A percentile compares a stretch with the other conserved stretches of the same genome.
Evolutionary conservation across 2,797 vertebrate genomes (phyloP).

Genomic region (Lacerta agilis): DNA sequence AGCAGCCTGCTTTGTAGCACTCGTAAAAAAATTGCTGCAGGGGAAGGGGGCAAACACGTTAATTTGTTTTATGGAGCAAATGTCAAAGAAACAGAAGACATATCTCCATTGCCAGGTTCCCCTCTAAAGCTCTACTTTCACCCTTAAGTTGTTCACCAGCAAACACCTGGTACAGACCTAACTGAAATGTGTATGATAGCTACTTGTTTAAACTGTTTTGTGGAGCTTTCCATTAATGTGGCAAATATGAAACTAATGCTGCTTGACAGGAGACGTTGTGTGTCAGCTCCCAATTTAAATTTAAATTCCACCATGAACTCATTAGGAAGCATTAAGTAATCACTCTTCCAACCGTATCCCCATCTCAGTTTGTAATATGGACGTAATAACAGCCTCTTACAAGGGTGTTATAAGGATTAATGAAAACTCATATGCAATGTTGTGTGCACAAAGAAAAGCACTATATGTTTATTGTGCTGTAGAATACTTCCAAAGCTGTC

Average conservation of each 20-base stretch:
- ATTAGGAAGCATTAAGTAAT: not conserved
- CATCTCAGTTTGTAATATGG: not conserved
- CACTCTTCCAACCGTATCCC: not conserved
- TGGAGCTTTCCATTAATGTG: not conserved
- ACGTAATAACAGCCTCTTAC: not conserved
- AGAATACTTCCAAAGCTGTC: not conserved
- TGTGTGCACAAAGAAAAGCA: not conserved
- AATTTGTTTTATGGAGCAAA: not conserved
- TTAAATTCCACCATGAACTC: not conserved
- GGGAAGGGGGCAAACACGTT: not conserved
- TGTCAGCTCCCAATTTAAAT: not conserved
- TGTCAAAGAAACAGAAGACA: not conserved
- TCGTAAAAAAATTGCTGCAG: not conserved
- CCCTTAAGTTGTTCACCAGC: not conserved
- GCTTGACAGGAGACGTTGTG: not conserved
- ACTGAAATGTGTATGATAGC: not conserved
- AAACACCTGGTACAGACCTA: not conserved
- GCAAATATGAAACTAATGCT: not conserved
- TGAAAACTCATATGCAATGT: not conserved
- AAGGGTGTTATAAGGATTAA: not conserved
- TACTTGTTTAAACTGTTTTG: not conserved
- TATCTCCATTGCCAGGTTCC: not conserved
- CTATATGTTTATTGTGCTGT: accelerated
- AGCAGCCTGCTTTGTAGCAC: not conserved
- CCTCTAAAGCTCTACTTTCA: not conserved